These are phyloP conservation scores for Iphiclides podalirius DNA, from an alignment of 2,888 invertebrate species.

Conservation along the genomic window DNA sequence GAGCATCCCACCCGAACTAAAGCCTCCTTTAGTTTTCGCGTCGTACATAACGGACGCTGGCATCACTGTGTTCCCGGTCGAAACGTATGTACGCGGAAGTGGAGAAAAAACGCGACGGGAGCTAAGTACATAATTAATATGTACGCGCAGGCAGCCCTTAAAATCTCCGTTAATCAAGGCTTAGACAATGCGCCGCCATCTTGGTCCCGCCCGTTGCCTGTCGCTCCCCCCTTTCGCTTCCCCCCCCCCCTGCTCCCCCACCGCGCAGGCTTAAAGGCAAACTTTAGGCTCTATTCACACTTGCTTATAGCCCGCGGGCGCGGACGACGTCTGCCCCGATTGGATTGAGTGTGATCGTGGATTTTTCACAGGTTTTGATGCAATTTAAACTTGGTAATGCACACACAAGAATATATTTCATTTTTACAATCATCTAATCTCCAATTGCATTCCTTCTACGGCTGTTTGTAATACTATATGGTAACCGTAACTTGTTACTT, in stretches of 20 bases:
- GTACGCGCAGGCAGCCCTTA: slow-evolving; percentile 62
- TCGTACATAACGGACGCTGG: background rate
- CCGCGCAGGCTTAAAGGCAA: slow-evolving; percentile 43
- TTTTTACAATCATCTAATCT: too few relatives aligned
- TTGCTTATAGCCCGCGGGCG: slow-evolving; percentile 3
- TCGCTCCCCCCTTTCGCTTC: slow-evolving; percentile 31
- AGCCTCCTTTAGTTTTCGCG: too few relatives aligned
- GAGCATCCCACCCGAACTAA: background rate
- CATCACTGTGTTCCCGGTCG: too few relatives aligned
- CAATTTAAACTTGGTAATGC: background rate
- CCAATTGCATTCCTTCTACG: too few relatives aligned
- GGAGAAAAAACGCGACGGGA: slow-evolving; percentile 40
- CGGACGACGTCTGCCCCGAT: background rate
- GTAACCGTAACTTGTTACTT: too few relatives aligned
- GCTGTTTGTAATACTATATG: too few relatives aligned
- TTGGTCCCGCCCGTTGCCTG: slow-evolving; percentile 46
- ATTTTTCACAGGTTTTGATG: background rate
- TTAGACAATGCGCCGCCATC: slow-evolving; percentile 75
- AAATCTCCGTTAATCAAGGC: slow-evolving; percentile 72
- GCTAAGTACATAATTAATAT: slow-evolving; percentile 76
- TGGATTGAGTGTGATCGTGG: slow-evolving; percentile 1
- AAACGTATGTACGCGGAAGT: slow-evolving; percentile 39
- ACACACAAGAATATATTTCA: too few relatives aligned
- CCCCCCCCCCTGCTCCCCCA: slow-evolving; percentile 29
- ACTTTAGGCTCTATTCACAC: slow-evolving; percentile 27